Conservation (phyloP, 1,140 invertebrate genomes). For the Diorhabda elongata region DNA sequence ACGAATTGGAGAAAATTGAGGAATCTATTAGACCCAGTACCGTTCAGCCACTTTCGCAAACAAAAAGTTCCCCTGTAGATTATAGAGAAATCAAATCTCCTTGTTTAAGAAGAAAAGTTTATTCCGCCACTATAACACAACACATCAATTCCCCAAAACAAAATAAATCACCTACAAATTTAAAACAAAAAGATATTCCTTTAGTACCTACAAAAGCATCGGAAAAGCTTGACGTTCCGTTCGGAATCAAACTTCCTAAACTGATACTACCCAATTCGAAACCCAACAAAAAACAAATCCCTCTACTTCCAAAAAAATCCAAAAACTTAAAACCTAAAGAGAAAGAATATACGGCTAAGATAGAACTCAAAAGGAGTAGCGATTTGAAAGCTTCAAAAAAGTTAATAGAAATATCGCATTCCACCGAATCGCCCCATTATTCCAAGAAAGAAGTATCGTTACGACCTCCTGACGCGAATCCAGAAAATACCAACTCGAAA, state of each 20-base stretch:
- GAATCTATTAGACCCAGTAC: not conserved
- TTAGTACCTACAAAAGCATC: not conserved
- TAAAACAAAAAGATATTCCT: not conserved
- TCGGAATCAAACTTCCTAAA: too few relatives aligned
- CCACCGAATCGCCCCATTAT: not conserved
- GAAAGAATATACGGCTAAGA: not conserved
- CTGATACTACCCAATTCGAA: too few relatives aligned
- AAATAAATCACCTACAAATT: not conserved
- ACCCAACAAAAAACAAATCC: too few relatives aligned
- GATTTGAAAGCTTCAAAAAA: not conserved
- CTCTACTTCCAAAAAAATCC: not conserved
- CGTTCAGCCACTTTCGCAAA: not conserved
- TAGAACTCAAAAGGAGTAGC: not conserved
- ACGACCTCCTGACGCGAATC: not conserved
- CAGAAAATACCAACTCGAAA: not conserved
- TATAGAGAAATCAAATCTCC: slow-evolving; percentile 26
- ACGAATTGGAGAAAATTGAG: not conserved
- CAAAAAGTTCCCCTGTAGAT: slow-evolving; percentile 6
- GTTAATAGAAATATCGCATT: not conserved
- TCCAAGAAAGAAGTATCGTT: not conserved
- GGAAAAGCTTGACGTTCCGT: too few relatives aligned
- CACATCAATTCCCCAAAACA: not conserved
- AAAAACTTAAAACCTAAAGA: not conserved
- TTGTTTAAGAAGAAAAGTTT: slow-evolving; percentile 22
- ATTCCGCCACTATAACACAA: slow-evolving; percentile 21